These are phyloP conservation scores for Lithobates sylvaticus DNA, from an alignment of 2,797 vertebrate genomes.

Conservation along the genomic window DNA sequence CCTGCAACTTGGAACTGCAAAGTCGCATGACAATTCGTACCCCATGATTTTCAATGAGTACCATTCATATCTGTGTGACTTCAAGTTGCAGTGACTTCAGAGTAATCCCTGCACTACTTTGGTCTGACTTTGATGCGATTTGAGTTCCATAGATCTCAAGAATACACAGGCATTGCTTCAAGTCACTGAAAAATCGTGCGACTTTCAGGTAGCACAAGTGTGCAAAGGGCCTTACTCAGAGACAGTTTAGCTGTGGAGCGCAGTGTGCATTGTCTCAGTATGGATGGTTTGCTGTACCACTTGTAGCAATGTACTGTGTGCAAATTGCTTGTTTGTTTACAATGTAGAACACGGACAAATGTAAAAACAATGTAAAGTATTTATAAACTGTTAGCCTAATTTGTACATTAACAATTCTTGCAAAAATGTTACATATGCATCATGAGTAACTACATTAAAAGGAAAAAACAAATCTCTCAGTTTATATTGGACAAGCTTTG, in stretches of 20 bases:
- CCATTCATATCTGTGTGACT: too few species aligned
- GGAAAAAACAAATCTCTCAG: background rate
- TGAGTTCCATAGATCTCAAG: too few species aligned
- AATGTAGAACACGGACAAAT: background rate
- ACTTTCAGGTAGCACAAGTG: too few species aligned
- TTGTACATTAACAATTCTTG: background rate
- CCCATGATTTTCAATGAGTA: too few species aligned
- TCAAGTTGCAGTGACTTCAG: too few species aligned
- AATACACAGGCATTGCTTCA: too few species aligned
- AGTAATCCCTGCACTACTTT: too few species aligned
- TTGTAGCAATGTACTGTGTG: conserved; percentile 21
- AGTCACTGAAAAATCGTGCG: too few species aligned
- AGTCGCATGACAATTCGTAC: too few species aligned
- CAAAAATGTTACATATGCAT: background rate
- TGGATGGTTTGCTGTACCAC: background rate
- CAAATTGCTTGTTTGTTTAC: background rate
- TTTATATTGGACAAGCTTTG: background rate
- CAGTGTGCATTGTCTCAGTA: background rate
- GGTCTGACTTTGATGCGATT: too few species aligned
- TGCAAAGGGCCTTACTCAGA: background rate
- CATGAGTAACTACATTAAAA: background rate
- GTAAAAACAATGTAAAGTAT: background rate
- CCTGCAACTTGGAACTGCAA: too few species aligned
- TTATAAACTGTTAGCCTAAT: background rate
- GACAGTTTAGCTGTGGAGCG: background rate